phyloP scores from a whole-genome alignment of 2,797 vertebrate species.

The Benthosema pterotum region DNA sequence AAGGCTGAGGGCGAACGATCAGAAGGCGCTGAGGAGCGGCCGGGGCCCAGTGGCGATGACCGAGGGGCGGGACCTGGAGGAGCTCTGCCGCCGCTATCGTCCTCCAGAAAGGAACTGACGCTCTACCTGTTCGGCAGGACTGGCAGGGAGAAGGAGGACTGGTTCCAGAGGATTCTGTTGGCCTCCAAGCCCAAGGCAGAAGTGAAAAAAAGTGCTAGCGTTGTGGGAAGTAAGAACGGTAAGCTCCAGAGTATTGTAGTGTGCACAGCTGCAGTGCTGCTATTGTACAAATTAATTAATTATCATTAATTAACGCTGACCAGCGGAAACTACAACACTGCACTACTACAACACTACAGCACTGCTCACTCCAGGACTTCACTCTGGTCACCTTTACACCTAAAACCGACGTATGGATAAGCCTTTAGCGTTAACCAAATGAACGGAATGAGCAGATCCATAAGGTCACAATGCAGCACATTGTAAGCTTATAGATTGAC shows the following conservation, averaged over 20 bases:
- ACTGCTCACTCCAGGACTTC: too few species aligned
- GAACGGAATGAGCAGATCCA: too few species aligned
- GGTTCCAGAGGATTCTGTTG: conserved; percentile 88
- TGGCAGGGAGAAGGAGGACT: conserved; percentile 95
- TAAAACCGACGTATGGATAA: too few species aligned
- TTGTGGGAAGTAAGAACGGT: conserved; percentile 82
- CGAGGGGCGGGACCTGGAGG: conserved; percentile 56
- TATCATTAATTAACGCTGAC: too few species aligned
- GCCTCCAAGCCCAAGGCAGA: conserved; percentile 86
- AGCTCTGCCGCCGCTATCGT: conserved; percentile 53
- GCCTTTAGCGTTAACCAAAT: too few species aligned
- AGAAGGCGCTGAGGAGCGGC: conserved; percentile 18
- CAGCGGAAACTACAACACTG: too few species aligned
- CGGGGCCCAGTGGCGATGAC: conserved; percentile 45
- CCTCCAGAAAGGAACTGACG: conserved; percentile 80
- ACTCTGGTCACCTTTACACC: too few species aligned
- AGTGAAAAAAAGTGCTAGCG: conserved; percentile 71
- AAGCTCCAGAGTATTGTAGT: conserved; percentile 34
- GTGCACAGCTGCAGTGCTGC: neutral
- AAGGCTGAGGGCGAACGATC: conserved; percentile 82
- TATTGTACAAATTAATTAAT: too few species aligned
- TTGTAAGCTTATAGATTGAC: too few species aligned
- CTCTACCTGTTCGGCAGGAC: conserved; percentile 95
- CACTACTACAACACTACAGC: too few species aligned
- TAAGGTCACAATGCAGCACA: neutral